Base-by-base conservation (phyloP, 2,888 invertebrate species). In the Molanna angustata region DNA sequence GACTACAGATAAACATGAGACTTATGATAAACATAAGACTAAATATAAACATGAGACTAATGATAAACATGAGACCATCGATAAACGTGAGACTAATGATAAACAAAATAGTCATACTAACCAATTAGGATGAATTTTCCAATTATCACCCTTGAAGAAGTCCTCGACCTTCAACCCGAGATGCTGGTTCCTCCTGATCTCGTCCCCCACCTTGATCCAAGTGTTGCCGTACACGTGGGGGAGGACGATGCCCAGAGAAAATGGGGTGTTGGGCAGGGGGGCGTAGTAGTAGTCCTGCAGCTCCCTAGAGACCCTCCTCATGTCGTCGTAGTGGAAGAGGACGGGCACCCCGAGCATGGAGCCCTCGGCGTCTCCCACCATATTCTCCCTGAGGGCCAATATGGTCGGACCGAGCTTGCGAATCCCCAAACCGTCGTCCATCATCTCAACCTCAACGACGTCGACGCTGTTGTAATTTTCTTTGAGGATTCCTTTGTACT, bases 381-480 rank as follows among this genome's bases (percentile, higher is more conserved):
- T 78, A 41, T 80, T 79, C 56, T 79, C 69, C n/a, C 94, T 78
- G 40, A 90, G 73, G 63, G 68, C 54, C 50, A 72, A 67, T 50
- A 88, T 79, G 54, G 78, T 69, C 0, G 78, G 73, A 2, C 82
- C 80, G 0, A 85, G 77, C 60, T 81, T 80, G 49, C 92, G 79
- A 0, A 88, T 83, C 0, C 76, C 80, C 45, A 80, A 76, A 59
- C 82, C 80, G 60, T 79, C 78, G 63, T 89, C 86, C 18, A 90
- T 80, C 60, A 95, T 87, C 69, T 98, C 97, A 4, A 98, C 89
- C 73, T 98, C 97, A 1, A 90, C 86, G 53, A 99, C 80, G 71
- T 98, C 98, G 27, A 98, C 88, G 68, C 95, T 96, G 72, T 96
- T 95, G 74, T 93, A 97, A 69, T 95, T 96, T n/a, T 86, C 83